These are phyloP conservation scores for Hemibates koningsi DNA, from an alignment of 2,113 vertebrate genomes.

Conservation along the genomic window DNA sequence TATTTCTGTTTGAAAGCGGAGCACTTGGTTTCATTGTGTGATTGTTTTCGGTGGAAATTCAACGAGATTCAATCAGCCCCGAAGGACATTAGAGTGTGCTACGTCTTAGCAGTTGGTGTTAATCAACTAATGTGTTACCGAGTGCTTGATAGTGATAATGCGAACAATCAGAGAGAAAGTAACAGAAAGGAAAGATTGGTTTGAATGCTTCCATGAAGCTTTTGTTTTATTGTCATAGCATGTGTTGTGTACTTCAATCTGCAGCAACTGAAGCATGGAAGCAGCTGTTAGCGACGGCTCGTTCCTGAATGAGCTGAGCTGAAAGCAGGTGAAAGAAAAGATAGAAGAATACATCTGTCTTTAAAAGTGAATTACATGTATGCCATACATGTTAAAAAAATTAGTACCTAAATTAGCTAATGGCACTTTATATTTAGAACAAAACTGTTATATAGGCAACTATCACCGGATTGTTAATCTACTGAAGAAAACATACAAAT, in stretches of 20 bases:
- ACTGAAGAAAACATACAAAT: background rate
- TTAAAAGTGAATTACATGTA: background rate
- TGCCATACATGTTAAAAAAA: background rate
- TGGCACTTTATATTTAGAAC: accelerated
- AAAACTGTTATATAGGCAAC: background rate
- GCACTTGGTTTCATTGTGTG: background rate
- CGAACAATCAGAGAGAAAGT: background rate
- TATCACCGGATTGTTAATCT: background rate
- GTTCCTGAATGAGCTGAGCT: background rate
- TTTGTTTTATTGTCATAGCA: background rate
- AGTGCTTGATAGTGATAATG: background rate
- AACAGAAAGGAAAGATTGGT: background rate
- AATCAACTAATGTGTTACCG: background rate
- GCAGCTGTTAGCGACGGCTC: background rate
- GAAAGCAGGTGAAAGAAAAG: background rate
- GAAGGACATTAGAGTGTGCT: background rate
- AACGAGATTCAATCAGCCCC: background rate
- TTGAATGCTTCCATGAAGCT: background rate
- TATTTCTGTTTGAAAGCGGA: background rate
- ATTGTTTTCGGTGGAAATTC: conserved; percentile 3
- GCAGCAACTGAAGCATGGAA: background rate
- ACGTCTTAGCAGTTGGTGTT: background rate
- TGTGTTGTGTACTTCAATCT: background rate
- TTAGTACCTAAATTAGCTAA: background rate
- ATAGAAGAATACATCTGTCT: background rate